These are phyloP conservation scores for Uropsilus gracilis DNA, from an alignment of 2,113 vertebrate species.

Conservation along the genomic window DNA sequence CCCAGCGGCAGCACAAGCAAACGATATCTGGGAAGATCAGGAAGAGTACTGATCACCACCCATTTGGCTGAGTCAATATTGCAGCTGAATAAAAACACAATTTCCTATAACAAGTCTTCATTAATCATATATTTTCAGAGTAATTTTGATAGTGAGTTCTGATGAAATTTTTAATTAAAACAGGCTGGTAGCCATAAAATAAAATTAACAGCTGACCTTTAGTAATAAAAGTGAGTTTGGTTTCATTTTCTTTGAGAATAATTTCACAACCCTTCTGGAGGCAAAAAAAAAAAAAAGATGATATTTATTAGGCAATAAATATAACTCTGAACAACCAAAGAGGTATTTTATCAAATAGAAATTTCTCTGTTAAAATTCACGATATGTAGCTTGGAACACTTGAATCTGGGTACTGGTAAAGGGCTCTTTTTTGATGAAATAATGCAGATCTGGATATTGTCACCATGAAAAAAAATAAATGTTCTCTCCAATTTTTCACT, in stretches of 20 bases:
- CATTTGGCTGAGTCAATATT: neutral
- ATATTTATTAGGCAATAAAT: conserved; percentile 15
- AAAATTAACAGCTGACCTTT: neutral
- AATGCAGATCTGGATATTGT: conserved; percentile 55
- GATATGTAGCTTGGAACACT: conserved; percentile 4
- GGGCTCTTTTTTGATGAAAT: neutral
- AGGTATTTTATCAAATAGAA: neutral
- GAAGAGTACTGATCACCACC: neutral
- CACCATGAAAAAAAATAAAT: neutral
- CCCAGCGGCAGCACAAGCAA: neutral
- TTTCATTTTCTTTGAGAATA: conserved; percentile 22
- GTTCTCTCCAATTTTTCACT: neutral
- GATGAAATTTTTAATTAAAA: neutral
- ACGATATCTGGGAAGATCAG: neutral
- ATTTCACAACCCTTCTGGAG: neutral
- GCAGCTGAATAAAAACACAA: neutral
- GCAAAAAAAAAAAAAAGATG: neutral
- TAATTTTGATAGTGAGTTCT: neutral
- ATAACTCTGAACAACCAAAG: neutral
- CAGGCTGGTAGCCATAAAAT: neutral
- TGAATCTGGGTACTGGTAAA: neutral
- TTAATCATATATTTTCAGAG: neutral
- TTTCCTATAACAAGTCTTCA: neutral
- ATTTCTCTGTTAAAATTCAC: neutral
- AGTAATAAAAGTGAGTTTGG: neutral